phyloP scores from a whole-genome alignment of 1,140 invertebrate species.

The Berghia stephanieae region DNA sequence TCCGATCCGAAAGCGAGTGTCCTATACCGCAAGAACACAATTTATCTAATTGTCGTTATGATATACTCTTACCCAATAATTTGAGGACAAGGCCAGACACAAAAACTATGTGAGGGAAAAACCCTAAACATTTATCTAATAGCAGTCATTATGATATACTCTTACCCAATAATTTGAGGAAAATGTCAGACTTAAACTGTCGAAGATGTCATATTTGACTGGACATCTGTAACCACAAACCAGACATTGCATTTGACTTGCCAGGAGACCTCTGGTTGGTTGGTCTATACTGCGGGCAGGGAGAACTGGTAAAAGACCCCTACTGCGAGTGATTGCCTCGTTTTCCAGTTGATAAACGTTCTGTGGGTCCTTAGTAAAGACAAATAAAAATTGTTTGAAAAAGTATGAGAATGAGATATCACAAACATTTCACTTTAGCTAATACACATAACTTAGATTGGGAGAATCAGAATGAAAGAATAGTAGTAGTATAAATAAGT shows the following conservation, averaged over 20 bases:
- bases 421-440: no score
- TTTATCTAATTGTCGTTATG: conserved; percentile 5
- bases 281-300: conserved; percentile 69
- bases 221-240: conserved; percentile 83
- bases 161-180: conserved; percentile 70
- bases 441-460: no score
- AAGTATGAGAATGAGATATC: neutral
- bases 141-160: neutral
- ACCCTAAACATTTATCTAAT: neutral
- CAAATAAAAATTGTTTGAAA: conserved; percentile 9
- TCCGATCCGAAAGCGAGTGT: no score
- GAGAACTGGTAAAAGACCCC: conserved; percentile 53
- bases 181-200: conserved; percentile 82
- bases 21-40: neutral
- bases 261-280: conserved; percentile 83
- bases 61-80: neutral
- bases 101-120: neutral
- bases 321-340: conserved; percentile 48
- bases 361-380: conserved; percentile 39
- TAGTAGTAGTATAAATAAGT: no score
- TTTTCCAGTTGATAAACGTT: conserved; percentile 43
- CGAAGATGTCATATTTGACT: conserved; percentile 88
- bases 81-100: neutral
- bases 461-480: no score
- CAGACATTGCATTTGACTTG: conserved; percentile 84